A percentile compares a stretch with the other conserved stretches of the same genome.
These are phyloP conservation scores for Urosaurus nigricauda DNA, from an alignment of 2,797 vertebrate species.

Conservation along the genomic window DNA sequence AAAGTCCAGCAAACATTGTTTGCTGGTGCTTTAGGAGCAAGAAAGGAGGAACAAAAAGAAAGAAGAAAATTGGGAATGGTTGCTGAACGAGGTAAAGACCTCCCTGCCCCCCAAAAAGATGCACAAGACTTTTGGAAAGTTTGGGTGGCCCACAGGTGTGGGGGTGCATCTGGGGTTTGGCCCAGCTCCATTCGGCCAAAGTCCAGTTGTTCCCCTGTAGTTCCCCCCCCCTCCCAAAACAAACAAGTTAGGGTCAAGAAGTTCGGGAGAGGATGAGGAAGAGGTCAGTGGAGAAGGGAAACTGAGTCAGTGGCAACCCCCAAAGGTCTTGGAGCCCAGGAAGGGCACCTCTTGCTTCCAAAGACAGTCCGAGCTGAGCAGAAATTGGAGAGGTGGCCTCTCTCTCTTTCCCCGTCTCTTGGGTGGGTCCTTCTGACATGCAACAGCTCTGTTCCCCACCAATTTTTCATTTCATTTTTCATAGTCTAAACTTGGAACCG, in stretches of 20 bases:
- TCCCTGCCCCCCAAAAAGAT: not conserved
- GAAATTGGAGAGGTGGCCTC: slow-evolving; percentile 10
- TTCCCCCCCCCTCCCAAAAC: not conserved
- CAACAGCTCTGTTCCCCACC: slow-evolving; percentile 52
- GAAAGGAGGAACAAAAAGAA: not conserved
- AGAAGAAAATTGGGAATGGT: slow-evolving; percentile 67
- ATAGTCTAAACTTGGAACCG: slow-evolving; percentile 63
- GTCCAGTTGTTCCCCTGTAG: not conserved
- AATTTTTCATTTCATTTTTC: slow-evolving; percentile 17
- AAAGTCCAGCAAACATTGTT: slow-evolving; percentile 47
- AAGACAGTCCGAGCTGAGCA: slow-evolving; percentile 50
- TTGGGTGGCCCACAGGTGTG: too few species aligned
- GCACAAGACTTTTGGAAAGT: slow-evolving; percentile 62
- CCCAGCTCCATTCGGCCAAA: not conserved
- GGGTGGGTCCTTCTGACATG: slow-evolving; percentile 56
- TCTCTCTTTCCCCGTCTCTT: not conserved
- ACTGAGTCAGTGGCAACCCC: not conserved
- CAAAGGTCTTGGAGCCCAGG: not conserved
- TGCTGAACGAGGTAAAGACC: slow-evolving; percentile 55
- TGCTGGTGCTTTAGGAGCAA: not conserved
- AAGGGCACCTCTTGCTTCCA: slow-evolving; percentile 48
- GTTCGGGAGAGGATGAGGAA: not conserved
- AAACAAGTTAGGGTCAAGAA: not conserved
- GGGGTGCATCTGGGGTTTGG: too few species aligned
- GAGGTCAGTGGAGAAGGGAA: not conserved